Evolutionary conservation across 2,888 invertebrate genomes (phyloP), one percentile per base, ranked within the genome.

Genomic region (Isoperla grammatica): DNA sequence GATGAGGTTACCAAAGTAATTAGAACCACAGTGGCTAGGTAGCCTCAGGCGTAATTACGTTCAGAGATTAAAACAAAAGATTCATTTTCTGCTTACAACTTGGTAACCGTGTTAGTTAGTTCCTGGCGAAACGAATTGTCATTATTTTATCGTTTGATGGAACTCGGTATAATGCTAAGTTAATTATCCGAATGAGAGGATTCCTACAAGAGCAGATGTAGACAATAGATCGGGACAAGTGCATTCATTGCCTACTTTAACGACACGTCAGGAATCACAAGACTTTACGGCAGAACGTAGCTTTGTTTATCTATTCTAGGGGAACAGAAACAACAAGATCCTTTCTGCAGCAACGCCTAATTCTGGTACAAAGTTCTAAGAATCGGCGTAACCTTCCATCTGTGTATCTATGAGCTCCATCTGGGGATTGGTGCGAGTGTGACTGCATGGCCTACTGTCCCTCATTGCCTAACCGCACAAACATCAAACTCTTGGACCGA

Each of bases 51-150:
- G 59, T 63, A 63, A 63, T 63, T 63, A 63, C 43, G 56, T 43
- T 61, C 59, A 59, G 56, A 63, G 63, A 63, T 63, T 63, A 61
- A 63, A 63, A 63, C 63, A 63, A 63, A 63, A 63, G 63, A 63
- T 63, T 63, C 63, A 63, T 63, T 63, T 63, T 63, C 29, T 29
- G 29, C 29, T 29, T 29, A 29, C 29, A 6, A 29, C 29, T 29
- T 29, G 29, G 29, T 29, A 29, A 29, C 29, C 4, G 29, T 29
- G 29, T 29, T 42, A 13, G 11, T 46, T 46, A 12, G n/a, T 19
- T 15, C 17, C 17, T 45, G 17, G 45, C 19, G 45, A 19, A 45
- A 45, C 45, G 45, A 45, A 46, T 22, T 22, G 11, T 19, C 20
- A 22, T 46, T 22, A 46, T 19, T 19, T 45, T 15, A 9, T 45